Evolutionary conservation across 2,888 invertebrate species (phyloP).

Genomic region (Crocallis elinguaria): DNA sequence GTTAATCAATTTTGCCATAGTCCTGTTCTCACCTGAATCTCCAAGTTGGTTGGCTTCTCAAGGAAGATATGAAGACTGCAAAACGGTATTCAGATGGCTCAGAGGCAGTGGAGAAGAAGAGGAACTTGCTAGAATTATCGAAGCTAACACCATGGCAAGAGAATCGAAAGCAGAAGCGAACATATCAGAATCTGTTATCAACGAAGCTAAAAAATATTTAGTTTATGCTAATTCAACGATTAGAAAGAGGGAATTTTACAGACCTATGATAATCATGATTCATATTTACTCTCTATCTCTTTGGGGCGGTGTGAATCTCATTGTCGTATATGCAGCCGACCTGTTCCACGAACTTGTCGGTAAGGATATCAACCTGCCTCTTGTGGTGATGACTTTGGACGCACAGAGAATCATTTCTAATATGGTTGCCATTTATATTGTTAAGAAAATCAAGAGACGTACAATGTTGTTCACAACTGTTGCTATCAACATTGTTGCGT

Average conservation of each 20-base stretch:
- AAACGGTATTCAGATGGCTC: constrained; percentile 81
- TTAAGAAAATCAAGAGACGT: constrained; percentile 46
- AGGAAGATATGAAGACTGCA: constrained; percentile 80
- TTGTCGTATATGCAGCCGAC: constrained; percentile 45
- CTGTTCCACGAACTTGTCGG: constrained; percentile 43
- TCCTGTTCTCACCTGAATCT: constrained; percentile 83
- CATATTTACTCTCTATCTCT: constrained; percentile 48
- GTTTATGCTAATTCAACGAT: constrained; percentile 42
- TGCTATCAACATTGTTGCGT: constrained; percentile 39
- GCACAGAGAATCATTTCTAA: constrained; percentile 47
- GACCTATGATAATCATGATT: constrained; percentile 52
- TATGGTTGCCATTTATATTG: constrained; percentile 41
- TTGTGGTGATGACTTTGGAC: constrained; percentile 44
- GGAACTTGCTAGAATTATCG: constrained; percentile 63
- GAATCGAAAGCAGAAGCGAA: constrained; percentile 47
- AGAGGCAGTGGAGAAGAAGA: constrained; percentile 77
- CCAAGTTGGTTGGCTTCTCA: constrained; percentile 87
- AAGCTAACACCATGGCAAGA: constrained; percentile 49
- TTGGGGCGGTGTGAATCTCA: constrained; percentile 49
- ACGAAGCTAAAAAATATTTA: constrained; percentile 36
- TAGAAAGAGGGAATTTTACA: constrained; percentile 50
- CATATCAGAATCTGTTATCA: constrained; percentile 37
- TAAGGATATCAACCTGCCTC: constrained; percentile 31
- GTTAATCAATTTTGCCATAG: constrained; percentile 68
- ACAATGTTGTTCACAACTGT: constrained; percentile 43